Evolutionary conservation across 2,797 vertebrate genomes (phyloP).

Genomic region (Taeniopygia guttata): DNA sequence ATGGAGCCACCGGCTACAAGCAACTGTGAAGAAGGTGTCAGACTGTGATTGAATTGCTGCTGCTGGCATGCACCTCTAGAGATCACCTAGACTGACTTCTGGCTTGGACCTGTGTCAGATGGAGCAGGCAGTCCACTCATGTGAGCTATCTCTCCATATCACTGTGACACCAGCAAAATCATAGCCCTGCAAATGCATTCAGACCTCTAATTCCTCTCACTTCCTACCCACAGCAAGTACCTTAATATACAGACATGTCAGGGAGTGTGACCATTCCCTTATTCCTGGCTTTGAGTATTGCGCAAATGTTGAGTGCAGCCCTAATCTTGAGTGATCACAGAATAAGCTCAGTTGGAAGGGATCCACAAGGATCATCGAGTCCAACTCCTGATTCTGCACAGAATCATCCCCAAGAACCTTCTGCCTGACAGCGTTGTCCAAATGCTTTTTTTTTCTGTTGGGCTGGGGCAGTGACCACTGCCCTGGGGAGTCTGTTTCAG

Average conservation of each 20-base stretch:
- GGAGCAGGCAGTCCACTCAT: not conserved
- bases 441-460: not conserved
- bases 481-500: not conserved
- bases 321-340: not conserved
- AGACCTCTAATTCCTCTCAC: not conserved
- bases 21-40: not conserved
- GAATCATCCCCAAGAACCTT: not conserved
- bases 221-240: not conserved
- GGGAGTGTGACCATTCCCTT: not conserved
- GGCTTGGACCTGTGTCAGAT: not conserved
- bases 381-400: not conserved
- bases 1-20: not conserved
- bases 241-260: not conserved
- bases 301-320: not conserved
- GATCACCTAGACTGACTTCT: not conserved
- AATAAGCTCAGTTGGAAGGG: not conserved
- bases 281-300: not conserved
- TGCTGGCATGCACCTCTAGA: not conserved
- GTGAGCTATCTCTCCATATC: not conserved
- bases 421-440: not conserved
- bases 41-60: not conserved
- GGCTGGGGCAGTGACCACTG: too few relatives aligned
- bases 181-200: not conserved
- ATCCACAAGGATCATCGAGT: rapidly evolving
- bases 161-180: not conserved